Evolutionary conservation across 2,797 vertebrate species (phyloP), one percentile per base, ranked within the genome.

Genomic region (Spondyliosoma cantharus): DNA sequence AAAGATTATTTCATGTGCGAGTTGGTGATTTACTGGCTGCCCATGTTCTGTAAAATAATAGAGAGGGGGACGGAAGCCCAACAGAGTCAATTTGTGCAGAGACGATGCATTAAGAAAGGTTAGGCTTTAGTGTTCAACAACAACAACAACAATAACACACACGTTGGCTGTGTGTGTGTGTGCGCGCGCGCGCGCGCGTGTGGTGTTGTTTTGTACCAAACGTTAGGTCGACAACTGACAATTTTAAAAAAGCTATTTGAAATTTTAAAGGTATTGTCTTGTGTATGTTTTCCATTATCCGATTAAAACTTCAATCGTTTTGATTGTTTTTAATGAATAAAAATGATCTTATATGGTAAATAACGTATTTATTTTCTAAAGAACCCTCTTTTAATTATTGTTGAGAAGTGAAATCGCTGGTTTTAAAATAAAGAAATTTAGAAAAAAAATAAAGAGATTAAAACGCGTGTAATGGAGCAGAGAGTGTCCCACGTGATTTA

Each of bases 401-500:
- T 48, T 4, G 24, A 42, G 12, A 7, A 13, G 5, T 29, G 3
- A 37, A 48, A 54, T 32, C 0, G 11, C 25, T 13, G 1, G 24
- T 42, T 37, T 27, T 27, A 32, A 14, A 42, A 7, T 3, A 9
- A 22, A n/a, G 3, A 22, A 27, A 54, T 22, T 8, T n/a, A n/a
- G 16, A 15, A 57, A 54, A 16, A 5, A 65, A 16, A 1, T 14
- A 1, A 74, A 29, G 48, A 20, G 29, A 43, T 54, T 17, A 29
- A 54, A 43, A 22, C 24, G 68, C 14, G 53, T 6, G 53, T 6
- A 69, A 59, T 71, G 46, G 57, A 15, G 65, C 56, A 71, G 37
- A 20, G 49, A 56, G 62, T 62, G 78, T 25, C 80, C 77, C 88
- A 90, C 85, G 85, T 90, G 89, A 89, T 82, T 80, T 22, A 66